phyloP scores from a whole-genome alignment of 2,888 invertebrate genomes.

The Agrenia bidenticulata region DNA sequence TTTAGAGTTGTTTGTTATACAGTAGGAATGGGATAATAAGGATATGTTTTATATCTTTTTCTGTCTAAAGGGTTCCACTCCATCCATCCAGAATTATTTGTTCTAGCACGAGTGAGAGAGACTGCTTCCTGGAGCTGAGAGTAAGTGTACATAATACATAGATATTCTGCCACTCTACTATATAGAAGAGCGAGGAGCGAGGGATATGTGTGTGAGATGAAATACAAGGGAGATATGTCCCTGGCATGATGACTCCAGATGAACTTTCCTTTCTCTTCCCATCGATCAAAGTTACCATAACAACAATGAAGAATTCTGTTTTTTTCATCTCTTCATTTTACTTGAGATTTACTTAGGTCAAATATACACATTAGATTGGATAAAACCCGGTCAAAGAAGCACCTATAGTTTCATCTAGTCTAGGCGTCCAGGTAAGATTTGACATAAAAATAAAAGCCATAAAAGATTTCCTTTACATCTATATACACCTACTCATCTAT shows the following conservation, averaged over 20 bases:
- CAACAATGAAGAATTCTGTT: slow-evolving; percentile 23
- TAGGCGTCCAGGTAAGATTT: too few species aligned
- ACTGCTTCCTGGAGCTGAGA: slow-evolving; percentile 1
- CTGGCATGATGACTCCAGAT: slow-evolving; percentile 30
- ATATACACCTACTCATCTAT: too few species aligned
- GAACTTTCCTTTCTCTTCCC: slow-evolving; percentile 23
- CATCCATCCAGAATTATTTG: neutral
- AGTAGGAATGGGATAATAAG: too few species aligned
- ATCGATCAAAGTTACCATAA: slow-evolving; percentile 36
- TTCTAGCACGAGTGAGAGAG: neutral
- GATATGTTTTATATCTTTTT: too few species aligned
- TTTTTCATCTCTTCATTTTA: neutral
- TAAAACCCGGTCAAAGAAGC: too few species aligned
- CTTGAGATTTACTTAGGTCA: too few species aligned
- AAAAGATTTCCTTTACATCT: too few species aligned
- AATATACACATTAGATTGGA: too few species aligned
- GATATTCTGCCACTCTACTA: too few species aligned
- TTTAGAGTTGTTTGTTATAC: too few species aligned
- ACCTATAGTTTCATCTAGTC: too few species aligned
- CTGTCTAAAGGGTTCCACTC: neutral
- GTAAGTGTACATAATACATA: neutral
- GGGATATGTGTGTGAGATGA: neutral
- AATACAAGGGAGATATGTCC: slow-evolving; percentile 18
- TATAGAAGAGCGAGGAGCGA: neutral
- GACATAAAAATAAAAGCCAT: too few species aligned